Evolutionary conservation across 1,140 invertebrate species (phyloP).

Genomic region (Aleiodes sp.): DNA sequence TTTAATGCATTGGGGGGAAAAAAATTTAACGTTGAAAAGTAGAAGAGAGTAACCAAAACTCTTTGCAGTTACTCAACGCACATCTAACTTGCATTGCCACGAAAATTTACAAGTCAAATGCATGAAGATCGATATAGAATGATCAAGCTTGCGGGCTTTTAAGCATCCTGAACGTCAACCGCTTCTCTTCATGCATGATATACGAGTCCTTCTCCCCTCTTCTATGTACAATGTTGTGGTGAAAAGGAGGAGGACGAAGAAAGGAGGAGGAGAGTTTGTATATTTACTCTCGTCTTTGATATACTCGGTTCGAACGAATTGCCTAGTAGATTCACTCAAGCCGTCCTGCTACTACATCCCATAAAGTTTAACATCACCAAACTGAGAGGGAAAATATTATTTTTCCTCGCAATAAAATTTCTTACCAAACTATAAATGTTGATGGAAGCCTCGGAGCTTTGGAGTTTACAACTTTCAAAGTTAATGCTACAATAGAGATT

Average conservation of each 20-base stretch:
- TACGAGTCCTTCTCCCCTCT: not conserved
- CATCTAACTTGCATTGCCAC: slow-evolving; percentile 30
- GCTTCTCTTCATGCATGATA: not conserved
- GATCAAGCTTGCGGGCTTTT: slow-evolving; percentile 15
- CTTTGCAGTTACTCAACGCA: slow-evolving; percentile 23
- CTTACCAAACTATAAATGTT: too few species aligned
- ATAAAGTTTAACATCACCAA: too few species aligned
- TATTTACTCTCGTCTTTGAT: slow-evolving; percentile 17
- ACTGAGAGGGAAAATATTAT: too few species aligned
- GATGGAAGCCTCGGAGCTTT: too few species aligned
- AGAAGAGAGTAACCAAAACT: slow-evolving; percentile 19
- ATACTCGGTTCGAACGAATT: not conserved
- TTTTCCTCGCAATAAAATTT: too few species aligned
- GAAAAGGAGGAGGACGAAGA: not conserved
- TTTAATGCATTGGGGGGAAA: too few species aligned
- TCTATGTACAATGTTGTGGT: not conserved
- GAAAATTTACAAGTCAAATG: slow-evolving; percentile 36
- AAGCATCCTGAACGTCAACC: not conserved
- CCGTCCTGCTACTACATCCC: too few species aligned
- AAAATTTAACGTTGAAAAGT: slow-evolving; percentile 7
- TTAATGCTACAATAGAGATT: too few species aligned
- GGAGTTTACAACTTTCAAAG: too few species aligned
- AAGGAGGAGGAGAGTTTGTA: not conserved
- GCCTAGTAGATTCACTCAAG: too few species aligned
- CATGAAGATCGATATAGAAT: slow-evolving; percentile 19